A percentile compares a stretch with the other conserved stretches of the same genome.
These are phyloP conservation scores for Ptychoptera albimana DNA, from an alignment of 2,888 invertebrate species.

Conservation along the genomic window DNA sequence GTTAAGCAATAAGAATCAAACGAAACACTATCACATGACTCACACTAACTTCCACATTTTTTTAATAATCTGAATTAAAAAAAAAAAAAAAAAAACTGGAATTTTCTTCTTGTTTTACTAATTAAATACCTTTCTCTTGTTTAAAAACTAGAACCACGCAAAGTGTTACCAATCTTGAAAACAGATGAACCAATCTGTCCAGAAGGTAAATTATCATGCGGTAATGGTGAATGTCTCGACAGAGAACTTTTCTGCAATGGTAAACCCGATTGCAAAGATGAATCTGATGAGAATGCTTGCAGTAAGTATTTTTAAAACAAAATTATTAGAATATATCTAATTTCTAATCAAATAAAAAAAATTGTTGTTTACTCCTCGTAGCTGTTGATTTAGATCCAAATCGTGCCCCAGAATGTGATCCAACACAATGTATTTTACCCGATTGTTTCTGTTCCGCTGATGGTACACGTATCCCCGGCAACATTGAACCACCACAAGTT, in stretches of 20 bases:
- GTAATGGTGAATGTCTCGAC: slow-evolving; percentile 82
- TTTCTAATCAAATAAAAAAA: neutral
- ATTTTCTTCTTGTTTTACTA: no score
- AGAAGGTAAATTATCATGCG: slow-evolving; percentile 79
- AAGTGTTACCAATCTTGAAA: slow-evolving; percentile 73
- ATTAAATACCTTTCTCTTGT: no score
- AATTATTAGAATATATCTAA: no score
- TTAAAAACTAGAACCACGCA: slow-evolving; percentile 66
- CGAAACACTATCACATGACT: no score
- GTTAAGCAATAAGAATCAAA: no score
- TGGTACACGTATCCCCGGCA: slow-evolving; percentile 76
- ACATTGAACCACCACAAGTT: slow-evolving; percentile 65
- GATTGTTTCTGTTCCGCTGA: slow-evolving; percentile 90
- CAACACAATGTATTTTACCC: slow-evolving; percentile 72
- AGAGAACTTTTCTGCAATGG: slow-evolving; percentile 88
- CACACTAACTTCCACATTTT: no score
- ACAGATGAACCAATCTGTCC: slow-evolving; percentile 88
- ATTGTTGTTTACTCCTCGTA: slow-evolving; percentile 27
- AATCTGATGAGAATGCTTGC: slow-evolving; percentile 90
- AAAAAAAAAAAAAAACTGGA: no score
- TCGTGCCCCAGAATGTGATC: slow-evolving; percentile 81
- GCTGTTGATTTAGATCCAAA: slow-evolving; percentile 84
- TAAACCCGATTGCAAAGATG: slow-evolving; percentile 83
- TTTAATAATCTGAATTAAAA: no score
- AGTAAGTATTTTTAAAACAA: slow-evolving; percentile 45